Percentiles rank a stretch among this genome's conserved stretches.
Evolutionary conservation across 2,888 invertebrate species (phyloP).

Genomic region (Drosophila cognata): DNA sequence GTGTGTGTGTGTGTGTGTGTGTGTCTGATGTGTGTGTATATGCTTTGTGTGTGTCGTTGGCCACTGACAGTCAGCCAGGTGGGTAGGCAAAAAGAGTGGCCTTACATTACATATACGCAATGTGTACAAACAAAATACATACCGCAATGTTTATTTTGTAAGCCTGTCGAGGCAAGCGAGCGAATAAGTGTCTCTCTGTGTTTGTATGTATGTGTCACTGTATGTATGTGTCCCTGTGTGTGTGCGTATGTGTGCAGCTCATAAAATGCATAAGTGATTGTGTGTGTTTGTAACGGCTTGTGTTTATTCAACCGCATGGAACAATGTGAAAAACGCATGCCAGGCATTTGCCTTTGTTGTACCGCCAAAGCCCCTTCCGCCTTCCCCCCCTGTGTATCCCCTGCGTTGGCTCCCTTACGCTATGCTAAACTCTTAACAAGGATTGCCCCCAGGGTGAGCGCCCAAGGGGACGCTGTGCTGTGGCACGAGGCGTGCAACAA

Average conservation of each 20-base stretch:
- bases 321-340: slow-evolving; percentile 78
- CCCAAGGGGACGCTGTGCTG: slow-evolving; percentile 26
- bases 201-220: slow-evolving; percentile 9
- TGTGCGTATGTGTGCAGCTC: slow-evolving; percentile 34
- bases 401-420: slow-evolving; percentile 29
- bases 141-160: slow-evolving; percentile 78
- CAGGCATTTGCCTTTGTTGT: slow-evolving; percentile 63
- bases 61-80: slow-evolving; percentile 58
- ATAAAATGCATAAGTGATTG: slow-evolving; percentile 51
- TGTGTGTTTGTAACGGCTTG: slow-evolving; percentile 52
- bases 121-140: slow-evolving; percentile 75
- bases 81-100: slow-evolving; percentile 62
- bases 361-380: not conserved
- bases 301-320: slow-evolving; percentile 78
- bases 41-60: slow-evolving; percentile 44
- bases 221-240: slow-evolving; percentile 28
- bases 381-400: not conserved
- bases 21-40: slow-evolving; percentile 32
- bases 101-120: slow-evolving; percentile 74
- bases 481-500: slow-evolving; percentile 68
- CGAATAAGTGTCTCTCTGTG: slow-evolving; percentile 66
- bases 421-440: slow-evolving; percentile 73
- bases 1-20: slow-evolving; percentile 1
- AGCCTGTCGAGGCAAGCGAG: slow-evolving; percentile 74
- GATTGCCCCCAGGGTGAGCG: slow-evolving; percentile 58